Base-by-base conservation (phyloP, 2,113 vertebrate species). In the Notothenia coriiceps region DNA sequence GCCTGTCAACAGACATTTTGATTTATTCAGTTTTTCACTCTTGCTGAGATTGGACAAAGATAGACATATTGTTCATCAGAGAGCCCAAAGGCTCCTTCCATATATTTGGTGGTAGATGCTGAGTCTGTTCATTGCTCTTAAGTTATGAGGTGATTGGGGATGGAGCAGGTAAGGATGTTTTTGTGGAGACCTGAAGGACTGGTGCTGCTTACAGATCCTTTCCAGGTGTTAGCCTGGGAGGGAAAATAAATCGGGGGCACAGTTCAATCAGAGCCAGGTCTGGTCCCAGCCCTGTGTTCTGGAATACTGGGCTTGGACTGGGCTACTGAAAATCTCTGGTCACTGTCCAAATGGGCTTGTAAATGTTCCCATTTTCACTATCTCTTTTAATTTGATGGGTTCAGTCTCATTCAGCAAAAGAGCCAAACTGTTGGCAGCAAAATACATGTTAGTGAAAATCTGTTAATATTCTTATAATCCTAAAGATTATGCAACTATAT, bases 221-320 rank as follows among this genome's bases (percentile, higher is more conserved):
- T 75, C 71, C 88, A 91, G 87, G 89, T 93, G 89, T 88, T 84
- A 54, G 87, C 77, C 90, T 73, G 57, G 77, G 51, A 89, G 87
- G 71, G 71, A 80, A 73, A 86, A 78, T 70, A 72, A 80, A 75
- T 79, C 47, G 75, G 47, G 71, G 80, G 57, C 52, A 75, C 15
- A 43, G 63, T 54, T 57, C 86, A 89, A 92, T 80, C 70, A 83
- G 67, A 88, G 55, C 80, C 92, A 92, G 86, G 69, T 73, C 74
- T 74, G 66, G 56, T 59, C 67, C 29, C 35, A 33, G 44, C 44
- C 54, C 66, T 44, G n/a, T 59, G 20, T 72, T 69, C 65, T 72
- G 35, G 52, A 54, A 44, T 60, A 51, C 69, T 62, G 55, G 25
- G 46, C 12, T 65, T 76, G 44, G 71, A 52, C 22, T 4, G 20